Percentiles rank a stretch among this genome's conserved stretches.
Evolutionary conservation across 2,113 vertebrate genomes (phyloP).

Genomic region (Deroptyus accipitrinus): DNA sequence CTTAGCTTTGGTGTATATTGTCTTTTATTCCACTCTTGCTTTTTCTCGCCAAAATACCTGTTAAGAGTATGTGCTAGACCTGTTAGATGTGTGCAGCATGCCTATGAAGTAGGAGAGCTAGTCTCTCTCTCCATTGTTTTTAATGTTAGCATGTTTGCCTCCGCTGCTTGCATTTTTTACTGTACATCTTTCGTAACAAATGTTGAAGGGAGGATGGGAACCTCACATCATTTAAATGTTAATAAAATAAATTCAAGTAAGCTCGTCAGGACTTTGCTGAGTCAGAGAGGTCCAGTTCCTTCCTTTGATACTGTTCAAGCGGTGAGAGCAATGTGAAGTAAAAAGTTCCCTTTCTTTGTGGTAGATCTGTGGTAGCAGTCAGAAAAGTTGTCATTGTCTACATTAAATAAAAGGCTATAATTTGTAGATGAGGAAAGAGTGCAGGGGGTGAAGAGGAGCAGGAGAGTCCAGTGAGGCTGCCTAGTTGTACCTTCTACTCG

Average conservation of each 20-base stretch:
- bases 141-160: background rate
- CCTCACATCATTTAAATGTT: background rate
- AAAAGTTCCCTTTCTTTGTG: background rate
- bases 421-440: background rate
- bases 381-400: background rate
- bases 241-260: background rate
- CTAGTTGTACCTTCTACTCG: background rate
- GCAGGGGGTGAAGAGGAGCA: background rate
- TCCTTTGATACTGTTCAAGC: background rate
- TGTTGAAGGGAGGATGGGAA: background rate
- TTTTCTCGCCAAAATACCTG: background rate
- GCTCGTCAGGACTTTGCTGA: background rate
- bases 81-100: background rate
- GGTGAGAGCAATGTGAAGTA: background rate
- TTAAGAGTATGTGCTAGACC: background rate
- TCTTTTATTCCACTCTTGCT: background rate
- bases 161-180: background rate
- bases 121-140: background rate
- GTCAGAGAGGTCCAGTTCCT: background rate
- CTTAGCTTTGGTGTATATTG: background rate
- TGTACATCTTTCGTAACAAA: background rate
- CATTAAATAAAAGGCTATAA: background rate
- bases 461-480: background rate
- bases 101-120: background rate
- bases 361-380: background rate